phyloP scores from a whole-genome alignment of 2,113 vertebrate species.

The Phalacrocorax aristotelis region DNA sequence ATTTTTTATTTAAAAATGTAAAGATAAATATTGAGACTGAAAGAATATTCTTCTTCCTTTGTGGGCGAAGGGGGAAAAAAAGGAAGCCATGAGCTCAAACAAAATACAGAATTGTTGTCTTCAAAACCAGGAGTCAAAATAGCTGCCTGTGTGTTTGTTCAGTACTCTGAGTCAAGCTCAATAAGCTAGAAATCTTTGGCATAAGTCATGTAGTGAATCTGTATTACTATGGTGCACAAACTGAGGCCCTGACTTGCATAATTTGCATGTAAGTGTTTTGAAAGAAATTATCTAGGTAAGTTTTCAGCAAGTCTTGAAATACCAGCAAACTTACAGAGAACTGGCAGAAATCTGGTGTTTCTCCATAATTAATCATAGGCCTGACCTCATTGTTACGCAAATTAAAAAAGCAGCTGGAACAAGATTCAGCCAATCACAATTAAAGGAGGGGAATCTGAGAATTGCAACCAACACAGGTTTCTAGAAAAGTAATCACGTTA shows the following conservation, averaged over 20 bases:
- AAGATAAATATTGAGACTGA: neutral
- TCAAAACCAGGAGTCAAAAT: neutral
- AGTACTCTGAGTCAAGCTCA: neutral
- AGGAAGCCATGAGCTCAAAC: neutral
- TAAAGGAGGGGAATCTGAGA: neutral
- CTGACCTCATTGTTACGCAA: neutral
- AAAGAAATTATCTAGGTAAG: neutral
- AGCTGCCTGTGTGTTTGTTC: neutral
- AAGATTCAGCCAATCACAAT: neutral
- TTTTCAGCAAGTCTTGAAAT: neutral
- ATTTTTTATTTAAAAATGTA: neutral
- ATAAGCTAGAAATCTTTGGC: neutral
- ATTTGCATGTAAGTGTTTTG: neutral
- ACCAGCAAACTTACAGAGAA: rapidly evolving
- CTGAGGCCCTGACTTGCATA: neutral
- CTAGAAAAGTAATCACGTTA: neutral
- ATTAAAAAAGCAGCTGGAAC: neutral
- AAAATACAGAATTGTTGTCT: neutral
- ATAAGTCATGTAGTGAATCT: neutral
- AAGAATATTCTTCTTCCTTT: neutral
- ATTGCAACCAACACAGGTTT: neutral
- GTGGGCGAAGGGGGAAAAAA: neutral
- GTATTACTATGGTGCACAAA: neutral
- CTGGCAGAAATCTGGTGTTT: neutral
- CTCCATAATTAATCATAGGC: neutral